A percentile compares a stretch with the other conserved stretches of the same genome.
Conservation (phyloP, 2,888 invertebrate species). For the Palloptera scutellata region DNA sequence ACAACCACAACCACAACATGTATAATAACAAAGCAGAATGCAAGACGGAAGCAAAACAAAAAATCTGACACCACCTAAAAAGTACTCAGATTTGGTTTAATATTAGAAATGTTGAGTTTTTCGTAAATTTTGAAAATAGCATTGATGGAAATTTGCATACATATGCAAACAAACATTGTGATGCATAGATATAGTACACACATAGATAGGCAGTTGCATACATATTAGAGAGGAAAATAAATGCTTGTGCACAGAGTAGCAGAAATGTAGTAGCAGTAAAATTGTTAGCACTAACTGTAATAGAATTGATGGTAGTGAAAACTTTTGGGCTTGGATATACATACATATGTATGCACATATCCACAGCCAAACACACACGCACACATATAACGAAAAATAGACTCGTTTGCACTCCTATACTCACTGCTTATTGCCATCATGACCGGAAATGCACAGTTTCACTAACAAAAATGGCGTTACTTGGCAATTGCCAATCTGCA, state of each 20-base stretch:
- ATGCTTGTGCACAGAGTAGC: background rate
- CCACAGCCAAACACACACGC: too few species aligned
- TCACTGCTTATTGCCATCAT: background rate
- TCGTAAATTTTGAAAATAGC: background rate
- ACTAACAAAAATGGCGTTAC: background rate
- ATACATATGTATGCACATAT: too few species aligned
- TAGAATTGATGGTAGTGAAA: background rate
- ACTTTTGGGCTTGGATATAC: background rate
- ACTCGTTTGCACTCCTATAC: background rate
- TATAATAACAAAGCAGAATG: background rate
- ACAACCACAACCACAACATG: background rate
- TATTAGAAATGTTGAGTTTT: too few species aligned
- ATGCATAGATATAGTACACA: background rate
- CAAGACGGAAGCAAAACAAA: background rate
- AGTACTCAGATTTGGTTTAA: too few species aligned
- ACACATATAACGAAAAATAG: background rate
- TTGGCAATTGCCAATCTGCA: conserved; percentile 1
- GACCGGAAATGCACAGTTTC: conserved; percentile 4
- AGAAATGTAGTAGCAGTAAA: too few species aligned
- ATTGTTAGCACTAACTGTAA: background rate
- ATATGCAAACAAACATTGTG: background rate
- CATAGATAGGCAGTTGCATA: background rate
- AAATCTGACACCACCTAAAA: too few species aligned
- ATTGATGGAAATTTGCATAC: background rate
- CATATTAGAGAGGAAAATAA: background rate